These are phyloP conservation scores for Protonemura montana DNA, from an alignment of 2,888 invertebrate genomes.

Conservation along the genomic window DNA sequence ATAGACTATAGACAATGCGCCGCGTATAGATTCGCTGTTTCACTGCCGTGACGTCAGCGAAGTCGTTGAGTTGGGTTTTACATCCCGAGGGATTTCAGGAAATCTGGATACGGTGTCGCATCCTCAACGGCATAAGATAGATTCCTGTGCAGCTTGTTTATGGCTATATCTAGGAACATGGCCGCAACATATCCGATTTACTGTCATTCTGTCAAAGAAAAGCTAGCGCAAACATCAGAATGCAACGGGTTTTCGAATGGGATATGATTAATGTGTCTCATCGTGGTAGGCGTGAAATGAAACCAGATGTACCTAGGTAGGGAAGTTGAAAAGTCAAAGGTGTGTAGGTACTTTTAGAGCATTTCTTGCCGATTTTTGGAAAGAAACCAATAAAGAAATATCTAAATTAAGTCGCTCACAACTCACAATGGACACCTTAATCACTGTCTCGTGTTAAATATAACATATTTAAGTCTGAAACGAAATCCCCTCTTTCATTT, in stretches of 20 bases:
- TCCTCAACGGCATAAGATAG: not conserved
- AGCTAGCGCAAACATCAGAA: not conserved
- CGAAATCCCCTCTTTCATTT: too few relatives aligned
- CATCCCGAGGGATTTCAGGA: not conserved
- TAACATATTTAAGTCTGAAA: too few relatives aligned
- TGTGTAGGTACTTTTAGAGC: too few relatives aligned
- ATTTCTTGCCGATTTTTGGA: too few relatives aligned
- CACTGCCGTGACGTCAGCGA: not conserved
- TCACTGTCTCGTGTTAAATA: too few relatives aligned
- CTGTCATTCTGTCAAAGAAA: constrained; percentile 12
- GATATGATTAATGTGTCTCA: too few relatives aligned
- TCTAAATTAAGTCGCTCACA: too few relatives aligned
- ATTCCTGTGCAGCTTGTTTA: not conserved
- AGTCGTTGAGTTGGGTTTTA: not conserved
- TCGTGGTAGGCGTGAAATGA: not conserved
- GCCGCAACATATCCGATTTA: not conserved
- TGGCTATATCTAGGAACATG: not conserved
- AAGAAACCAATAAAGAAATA: too few relatives aligned
- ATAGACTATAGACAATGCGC: not conserved
- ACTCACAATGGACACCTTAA: too few relatives aligned
- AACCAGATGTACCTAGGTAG: too few relatives aligned
- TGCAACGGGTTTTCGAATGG: not conserved
- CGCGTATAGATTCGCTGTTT: not conserved
- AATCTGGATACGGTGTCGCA: not conserved
- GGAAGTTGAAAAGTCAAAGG: too few relatives aligned